A percentile compares a stretch with the other conserved stretches of the same genome.
phyloP scores from a whole-genome alignment of 2,797 vertebrate genomes.

The Acridotheres tristis region DNA sequence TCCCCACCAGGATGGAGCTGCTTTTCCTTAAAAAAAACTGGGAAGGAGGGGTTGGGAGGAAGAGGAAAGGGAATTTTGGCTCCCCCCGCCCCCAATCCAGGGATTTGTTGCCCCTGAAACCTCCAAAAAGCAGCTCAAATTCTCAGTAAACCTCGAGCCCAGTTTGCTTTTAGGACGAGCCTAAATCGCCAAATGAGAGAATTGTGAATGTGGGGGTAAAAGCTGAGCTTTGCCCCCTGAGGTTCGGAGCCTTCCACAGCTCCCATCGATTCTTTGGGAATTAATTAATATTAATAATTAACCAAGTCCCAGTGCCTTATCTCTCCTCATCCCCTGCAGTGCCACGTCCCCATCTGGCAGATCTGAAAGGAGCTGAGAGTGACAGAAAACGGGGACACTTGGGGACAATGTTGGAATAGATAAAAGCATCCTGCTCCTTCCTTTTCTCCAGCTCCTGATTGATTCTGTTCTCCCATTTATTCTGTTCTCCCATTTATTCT shows the following conservation, averaged over 20 bases:
- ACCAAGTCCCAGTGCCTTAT: neutral
- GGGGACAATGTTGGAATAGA: neutral
- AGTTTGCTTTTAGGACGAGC: neutral
- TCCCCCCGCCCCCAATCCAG: neutral
- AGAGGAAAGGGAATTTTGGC: neutral
- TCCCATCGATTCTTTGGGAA: neutral
- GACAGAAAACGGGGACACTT: slow-evolving; percentile 25
- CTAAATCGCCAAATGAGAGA: neutral
- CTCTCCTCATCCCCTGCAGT: neutral
- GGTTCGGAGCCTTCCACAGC: neutral
- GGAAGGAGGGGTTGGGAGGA: too few species aligned
- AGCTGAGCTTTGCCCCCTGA: neutral
- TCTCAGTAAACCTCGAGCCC: neutral
- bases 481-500: neutral
- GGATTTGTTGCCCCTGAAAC: neutral
- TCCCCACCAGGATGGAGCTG: neutral
- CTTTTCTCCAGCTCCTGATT: slow-evolving; percentile 10
- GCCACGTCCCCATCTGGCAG: neutral
- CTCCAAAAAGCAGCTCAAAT: neutral
- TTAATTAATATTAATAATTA: slow-evolving; percentile 50
- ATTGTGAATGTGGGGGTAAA: accelerated
- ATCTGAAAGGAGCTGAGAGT: neutral
- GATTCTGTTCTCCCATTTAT: neutral
- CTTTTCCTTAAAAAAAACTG: neutral
- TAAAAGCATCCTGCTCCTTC: slow-evolving; percentile 23